Base-by-base conservation (phyloP, 2,888 invertebrate species). In the Tridacna gigas region DNA sequence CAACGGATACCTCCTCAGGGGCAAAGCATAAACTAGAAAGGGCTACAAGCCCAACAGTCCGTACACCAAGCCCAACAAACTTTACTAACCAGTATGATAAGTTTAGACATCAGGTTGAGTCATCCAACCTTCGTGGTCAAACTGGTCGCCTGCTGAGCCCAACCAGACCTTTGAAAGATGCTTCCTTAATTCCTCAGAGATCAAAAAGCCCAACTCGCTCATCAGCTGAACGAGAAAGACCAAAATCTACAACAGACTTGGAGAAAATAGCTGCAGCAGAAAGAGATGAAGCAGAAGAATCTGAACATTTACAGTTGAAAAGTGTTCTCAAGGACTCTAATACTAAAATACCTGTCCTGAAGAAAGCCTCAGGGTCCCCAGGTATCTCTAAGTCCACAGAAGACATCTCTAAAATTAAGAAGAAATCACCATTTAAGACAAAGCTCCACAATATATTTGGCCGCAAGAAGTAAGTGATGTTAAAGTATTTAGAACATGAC, bases 391-490 rank as follows among this genome's bases (percentile, higher is more conserved):
- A 89, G 66, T 90, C 90, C 56, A 86, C 86, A 37, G 90, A 90
- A 75, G 90, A 90, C 79, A 86, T 90, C 7, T 90, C 90, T 26
- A 90, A 88, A 66, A 80, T 89, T 48, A 90, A 90, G 81, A 90
- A 89, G 86, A 90, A 89, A 56, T 83, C 88, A 61, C 83, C 93
- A 15, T 89, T 95, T 79, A 92, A 94, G 79, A 92, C 93, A 26
- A 94, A 95, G 15, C 84, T 95, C 47, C 94, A 94, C 83, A 94
- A 93, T 82, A 93, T 95, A 60, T 94, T 94, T 84, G 91, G 94
- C 77, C 94, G 94, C 86, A 94, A 94, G 90, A 95, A 93, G 95
- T 95, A 92, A 90, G 91, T 89, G 74, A 37, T 4, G 37, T 37
- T 37, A 37, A 4, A 37, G 37, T 37, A 37, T 37, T 37, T 37